phyloP scores from a whole-genome alignment of 2,113 vertebrate species.

The Chelonoidis abingdonii region DNA sequence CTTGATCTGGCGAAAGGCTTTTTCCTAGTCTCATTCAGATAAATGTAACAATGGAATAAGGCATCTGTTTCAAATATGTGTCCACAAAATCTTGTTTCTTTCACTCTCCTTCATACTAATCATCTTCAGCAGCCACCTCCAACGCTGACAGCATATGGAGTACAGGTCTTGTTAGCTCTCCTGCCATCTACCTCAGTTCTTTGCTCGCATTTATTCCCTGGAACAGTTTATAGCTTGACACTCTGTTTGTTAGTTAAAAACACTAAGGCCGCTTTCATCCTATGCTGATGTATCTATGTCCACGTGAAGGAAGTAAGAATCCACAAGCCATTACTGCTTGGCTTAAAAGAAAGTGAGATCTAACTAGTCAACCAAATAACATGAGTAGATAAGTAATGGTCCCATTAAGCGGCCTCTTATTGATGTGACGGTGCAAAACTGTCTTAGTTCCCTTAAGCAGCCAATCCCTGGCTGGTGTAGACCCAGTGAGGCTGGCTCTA shows the following conservation, averaged over 20 bases:
- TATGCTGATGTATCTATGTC: not conserved
- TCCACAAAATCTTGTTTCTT: conserved; percentile 50
- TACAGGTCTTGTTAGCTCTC: not conserved
- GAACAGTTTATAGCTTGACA: not conserved
- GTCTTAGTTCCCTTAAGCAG: not conserved
- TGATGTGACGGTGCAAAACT: not conserved
- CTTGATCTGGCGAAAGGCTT: not conserved
- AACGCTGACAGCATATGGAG: not conserved
- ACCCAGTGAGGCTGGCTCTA: not conserved
- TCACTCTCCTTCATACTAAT: conserved; percentile 59
- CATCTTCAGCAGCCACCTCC: not conserved
- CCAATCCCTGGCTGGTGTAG: not conserved
- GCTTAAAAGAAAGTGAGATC: not conserved
- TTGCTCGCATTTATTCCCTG: not conserved
- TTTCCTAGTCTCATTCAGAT: conserved; percentile 46
- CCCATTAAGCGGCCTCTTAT: not conserved
- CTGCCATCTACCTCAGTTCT: not conserved
- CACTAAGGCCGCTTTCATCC: not conserved
- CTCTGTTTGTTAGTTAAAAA: not conserved
- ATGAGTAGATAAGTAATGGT: not conserved
- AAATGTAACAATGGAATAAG: conserved; percentile 40
- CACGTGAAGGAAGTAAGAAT: not conserved
- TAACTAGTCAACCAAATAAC: not conserved
- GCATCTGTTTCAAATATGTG: conserved; percentile 33
- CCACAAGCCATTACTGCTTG: not conserved